Base-by-base conservation (phyloP, 1,140 invertebrate genomes). In the Lepidotrigona ventralis region DNA sequence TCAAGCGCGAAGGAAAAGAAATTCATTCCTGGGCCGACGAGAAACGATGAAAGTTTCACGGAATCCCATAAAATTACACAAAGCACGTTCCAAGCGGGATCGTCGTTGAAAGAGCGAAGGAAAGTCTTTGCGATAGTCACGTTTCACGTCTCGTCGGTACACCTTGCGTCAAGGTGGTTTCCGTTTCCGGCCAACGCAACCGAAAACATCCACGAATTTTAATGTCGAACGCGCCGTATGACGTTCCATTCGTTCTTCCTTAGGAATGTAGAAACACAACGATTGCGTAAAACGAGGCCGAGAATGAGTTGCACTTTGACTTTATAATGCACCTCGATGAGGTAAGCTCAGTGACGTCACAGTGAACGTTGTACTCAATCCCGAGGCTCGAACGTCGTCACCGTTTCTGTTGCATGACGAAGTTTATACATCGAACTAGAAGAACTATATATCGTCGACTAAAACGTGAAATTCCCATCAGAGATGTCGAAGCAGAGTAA, bases 91-190 rank as follows among this genome's bases (percentile, higher is more conserved):
- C 17, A 54, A 54, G 19, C 2, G 51, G 51, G 79, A 46, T 68
- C 29, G 29, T 23, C 39, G 51, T 73, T 5, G 54, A 58, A 39
- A 70, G 46, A 51, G n/a, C 51, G 26, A 39, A 8, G 39, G 6
- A 46, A 46, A 46, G 3, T 39, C 39, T 46, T 66, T 56, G 60
- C 63, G 26, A 71, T 71, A 78, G 74, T 83, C 81, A 78, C 74
- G 66, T 79, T 46, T 85, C 70, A 54, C 68, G 58, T 51, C 72
- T 81, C 46, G 66, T 60, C 53, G 53, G 64, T 85, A 72, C 77
- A 82, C 69, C 72, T 86, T 84, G 78, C 83, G 85, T 85, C 83
- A 86, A 70, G 53, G 56, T 46, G 33, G 19, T 63, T 82, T 86
- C 85, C 84, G 84, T 85, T 83, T 83, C 77, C 76, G 79, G 19